phyloP scores from a whole-genome alignment of 1,140 invertebrate genomes.

The Lamellibrachia luymesi region DNA sequence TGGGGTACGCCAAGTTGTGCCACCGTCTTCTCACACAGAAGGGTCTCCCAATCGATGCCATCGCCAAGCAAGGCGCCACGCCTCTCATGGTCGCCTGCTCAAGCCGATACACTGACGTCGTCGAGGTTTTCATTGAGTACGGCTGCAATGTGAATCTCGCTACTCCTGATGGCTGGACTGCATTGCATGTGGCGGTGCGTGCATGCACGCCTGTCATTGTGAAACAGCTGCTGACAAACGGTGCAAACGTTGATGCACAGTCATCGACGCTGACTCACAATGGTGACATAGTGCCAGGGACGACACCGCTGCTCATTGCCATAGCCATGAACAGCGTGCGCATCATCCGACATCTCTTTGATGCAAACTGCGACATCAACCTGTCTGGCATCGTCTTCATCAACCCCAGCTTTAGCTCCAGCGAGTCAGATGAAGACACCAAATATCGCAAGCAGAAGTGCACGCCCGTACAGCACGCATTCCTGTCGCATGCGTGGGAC shows the following conservation, averaged over 20 bases:
- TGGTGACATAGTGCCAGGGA: conserved; percentile 26
- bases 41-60: conserved; percentile 11
- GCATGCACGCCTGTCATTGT: conserved; percentile 26
- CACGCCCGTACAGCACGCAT: conserved; percentile 25
- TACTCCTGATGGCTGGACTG: conserved; percentile 29
- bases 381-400: conserved; percentile 24
- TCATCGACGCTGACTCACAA: conserved; percentile 27
- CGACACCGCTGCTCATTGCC: conserved; percentile 28
- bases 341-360: conserved; percentile 25
- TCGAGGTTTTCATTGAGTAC: conserved; percentile 22
- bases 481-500: conserved; percentile 27
- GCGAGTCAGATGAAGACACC: conserved; percentile 28
- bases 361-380: conserved; percentile 28
- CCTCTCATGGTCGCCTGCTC: conserved; percentile 31
- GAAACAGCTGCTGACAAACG: conserved; percentile 17
- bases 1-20: conserved; percentile 20
- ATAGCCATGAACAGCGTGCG: conserved; percentile 28
- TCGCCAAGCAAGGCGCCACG: conserved; percentile 28
- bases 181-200: conserved; percentile 27
- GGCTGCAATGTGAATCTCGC: conserved; percentile 16
- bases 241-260: conserved; percentile 20
- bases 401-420: conserved; percentile 27
- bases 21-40: conserved; percentile 11
- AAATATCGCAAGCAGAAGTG: conserved; percentile 23
- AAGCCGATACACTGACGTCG: conserved; percentile 20